A percentile compares a stretch with the other conserved stretches of the same genome.
Conservation (phyloP, 2,113 vertebrate genomes). For the Vimba vimba region DNA sequence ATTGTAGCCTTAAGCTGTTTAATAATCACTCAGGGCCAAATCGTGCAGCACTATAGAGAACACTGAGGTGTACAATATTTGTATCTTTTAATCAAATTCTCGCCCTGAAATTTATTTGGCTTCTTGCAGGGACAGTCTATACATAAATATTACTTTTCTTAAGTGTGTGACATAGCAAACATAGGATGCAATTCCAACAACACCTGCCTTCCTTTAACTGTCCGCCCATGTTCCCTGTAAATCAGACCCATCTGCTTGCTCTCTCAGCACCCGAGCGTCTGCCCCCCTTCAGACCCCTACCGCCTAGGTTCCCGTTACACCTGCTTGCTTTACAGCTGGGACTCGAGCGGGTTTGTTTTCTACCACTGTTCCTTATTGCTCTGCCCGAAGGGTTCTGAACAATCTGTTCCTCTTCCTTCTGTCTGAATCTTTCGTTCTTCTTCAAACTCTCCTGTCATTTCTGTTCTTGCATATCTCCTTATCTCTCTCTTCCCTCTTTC, state of each 20-base stretch:
- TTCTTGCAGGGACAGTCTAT: neutral
- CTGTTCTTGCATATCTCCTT: constrained; percentile 63
- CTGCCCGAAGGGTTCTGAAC: neutral
- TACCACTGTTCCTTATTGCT: neutral
- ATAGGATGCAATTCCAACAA: neutral
- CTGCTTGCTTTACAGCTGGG: constrained; percentile 11
- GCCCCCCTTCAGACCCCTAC: neutral
- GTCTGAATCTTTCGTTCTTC: neutral
- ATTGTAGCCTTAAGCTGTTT: neutral
- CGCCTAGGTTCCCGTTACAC: neutral
- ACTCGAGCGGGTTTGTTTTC: neutral
- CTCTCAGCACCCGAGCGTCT: neutral
- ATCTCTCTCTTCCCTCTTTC: constrained; percentile 61
- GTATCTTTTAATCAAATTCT: neutral
- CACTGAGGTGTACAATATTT: neutral
- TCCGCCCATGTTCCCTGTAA: neutral
- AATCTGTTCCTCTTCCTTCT: neutral
- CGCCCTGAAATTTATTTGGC: neutral
- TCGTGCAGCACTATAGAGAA: neutral
- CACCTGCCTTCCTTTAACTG: constrained; percentile 18
- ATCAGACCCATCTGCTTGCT: constrained; percentile 8
- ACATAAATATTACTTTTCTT: constrained; percentile 4
- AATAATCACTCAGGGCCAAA: constrained; percentile 17
- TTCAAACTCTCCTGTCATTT: constrained; percentile 46
- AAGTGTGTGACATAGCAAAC: neutral